Percentiles rank a stretch among this genome's conserved stretches.
Conservation (phyloP, 2,888 invertebrate genomes). For the Eurois occulta region DNA sequence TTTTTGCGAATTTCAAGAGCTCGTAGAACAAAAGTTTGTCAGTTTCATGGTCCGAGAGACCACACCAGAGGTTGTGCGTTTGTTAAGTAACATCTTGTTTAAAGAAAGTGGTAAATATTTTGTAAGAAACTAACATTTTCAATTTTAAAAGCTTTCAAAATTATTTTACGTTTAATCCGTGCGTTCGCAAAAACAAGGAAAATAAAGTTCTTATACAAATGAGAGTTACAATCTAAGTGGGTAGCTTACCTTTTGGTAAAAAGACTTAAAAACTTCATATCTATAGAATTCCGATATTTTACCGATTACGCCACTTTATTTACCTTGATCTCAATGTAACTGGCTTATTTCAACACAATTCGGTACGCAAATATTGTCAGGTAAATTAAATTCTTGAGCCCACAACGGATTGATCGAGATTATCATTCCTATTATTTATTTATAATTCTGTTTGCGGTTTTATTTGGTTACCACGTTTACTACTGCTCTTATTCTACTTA, state of each 20-base stretch:
- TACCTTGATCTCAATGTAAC: conserved; percentile 38
- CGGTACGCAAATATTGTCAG: conserved; percentile 40
- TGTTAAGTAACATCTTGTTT: no score
- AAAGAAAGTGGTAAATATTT: no score
- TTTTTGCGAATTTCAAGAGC: no score
- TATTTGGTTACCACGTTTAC: background rate
- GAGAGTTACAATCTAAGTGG: background rate
- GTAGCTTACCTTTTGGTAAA: background rate
- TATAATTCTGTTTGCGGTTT: conserved; percentile 18
- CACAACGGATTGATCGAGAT: conserved; percentile 12
- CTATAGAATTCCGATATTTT: background rate
- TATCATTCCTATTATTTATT: conserved; percentile 31
- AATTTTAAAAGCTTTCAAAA: no score
- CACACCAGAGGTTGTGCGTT: no score
- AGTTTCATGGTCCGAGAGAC: no score
- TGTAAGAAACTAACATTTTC: no score
- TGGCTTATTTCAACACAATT: conserved; percentile 46
- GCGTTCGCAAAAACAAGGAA: background rate
- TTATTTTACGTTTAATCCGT: background rate
- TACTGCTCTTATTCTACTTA: background rate
- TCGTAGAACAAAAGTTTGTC: no score
- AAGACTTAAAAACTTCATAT: background rate
- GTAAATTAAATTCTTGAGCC: conserved; percentile 27
- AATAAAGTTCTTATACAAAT: background rate
- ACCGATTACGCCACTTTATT: conserved; percentile 28